phyloP scores from a whole-genome alignment of 1,140 invertebrate genomes.

The Eufriesea mexicana region DNA sequence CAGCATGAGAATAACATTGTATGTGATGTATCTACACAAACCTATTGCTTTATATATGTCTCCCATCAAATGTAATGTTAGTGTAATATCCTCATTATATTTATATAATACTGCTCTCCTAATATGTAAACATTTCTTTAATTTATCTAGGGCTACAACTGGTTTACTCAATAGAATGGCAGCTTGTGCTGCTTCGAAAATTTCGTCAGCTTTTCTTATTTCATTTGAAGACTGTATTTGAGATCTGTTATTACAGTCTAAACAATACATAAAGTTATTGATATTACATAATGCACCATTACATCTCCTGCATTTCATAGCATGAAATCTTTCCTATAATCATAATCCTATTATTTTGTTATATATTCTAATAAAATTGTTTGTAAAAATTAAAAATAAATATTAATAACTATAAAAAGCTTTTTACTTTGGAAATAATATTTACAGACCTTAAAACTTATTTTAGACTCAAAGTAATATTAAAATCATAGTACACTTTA shows the following conservation, averaged over 20 bases:
- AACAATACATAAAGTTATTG: constrained; percentile 61
- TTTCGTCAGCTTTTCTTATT: constrained; percentile 77
- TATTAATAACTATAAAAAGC: not conserved
- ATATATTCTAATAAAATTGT: not conserved
- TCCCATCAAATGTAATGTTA: constrained; percentile 82
- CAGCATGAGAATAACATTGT: not conserved
- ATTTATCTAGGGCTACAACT: constrained; percentile 68
- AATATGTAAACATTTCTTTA: constrained; percentile 78
- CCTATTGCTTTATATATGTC: constrained; percentile 81
- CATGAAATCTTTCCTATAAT: constrained; percentile 77
- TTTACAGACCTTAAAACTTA: not conserved
- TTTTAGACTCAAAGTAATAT: not conserved
- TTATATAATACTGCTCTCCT: constrained; percentile 80
- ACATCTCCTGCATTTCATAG: constrained; percentile 76
- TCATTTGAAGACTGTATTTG: constrained; percentile 65
- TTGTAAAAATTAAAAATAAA: not conserved
- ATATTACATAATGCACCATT: constrained; percentile 68
- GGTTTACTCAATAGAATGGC: constrained; percentile 57
- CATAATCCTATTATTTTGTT: not conserved
- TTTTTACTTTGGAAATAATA: constrained; percentile 2
- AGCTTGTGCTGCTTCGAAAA: constrained; percentile 68
- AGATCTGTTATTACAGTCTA: constrained; percentile 69
- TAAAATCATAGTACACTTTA: not conserved
- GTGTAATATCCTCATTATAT: constrained; percentile 80
- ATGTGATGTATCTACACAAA: constrained; percentile 61